A percentile compares a stretch with the other conserved stretches of the same genome.
Evolutionary conservation across 92 coral and sea anemone genomes (phyloP).

Genomic region (Bergia sp.): DNA sequence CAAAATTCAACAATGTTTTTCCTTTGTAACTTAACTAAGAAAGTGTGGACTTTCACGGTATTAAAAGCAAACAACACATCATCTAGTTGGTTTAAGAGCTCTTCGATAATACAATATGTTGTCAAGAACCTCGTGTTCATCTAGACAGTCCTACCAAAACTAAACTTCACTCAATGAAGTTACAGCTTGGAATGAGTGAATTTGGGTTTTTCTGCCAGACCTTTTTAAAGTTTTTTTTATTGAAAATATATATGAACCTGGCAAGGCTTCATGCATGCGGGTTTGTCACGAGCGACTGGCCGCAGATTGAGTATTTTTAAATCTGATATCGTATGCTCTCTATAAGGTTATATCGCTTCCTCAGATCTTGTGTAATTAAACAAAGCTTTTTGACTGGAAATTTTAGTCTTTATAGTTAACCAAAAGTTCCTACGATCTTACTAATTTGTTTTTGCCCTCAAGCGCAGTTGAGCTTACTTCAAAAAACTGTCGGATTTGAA

Average conservation of each 20-base stretch:
- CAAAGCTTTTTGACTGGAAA: background rate
- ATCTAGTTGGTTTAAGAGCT: background rate
- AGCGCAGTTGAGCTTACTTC: conserved; percentile 1
- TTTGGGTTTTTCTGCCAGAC: background rate
- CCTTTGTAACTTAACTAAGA: conserved; percentile 62
- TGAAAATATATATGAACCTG: background rate
- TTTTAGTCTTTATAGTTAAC: background rate
- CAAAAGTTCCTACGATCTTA: background rate
- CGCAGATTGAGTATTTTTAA: background rate
- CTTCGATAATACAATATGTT: background rate
- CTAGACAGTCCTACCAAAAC: background rate
- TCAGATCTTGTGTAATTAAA: background rate
- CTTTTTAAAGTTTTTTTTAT: background rate
- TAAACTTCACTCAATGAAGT: background rate
- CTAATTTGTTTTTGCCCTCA: conserved; percentile 32
- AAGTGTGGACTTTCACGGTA: conserved; percentile 46
- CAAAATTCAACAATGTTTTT: conserved; percentile 67
- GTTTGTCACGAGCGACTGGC: background rate
- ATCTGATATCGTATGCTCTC: background rate
- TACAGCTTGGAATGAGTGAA: conserved; percentile 21
- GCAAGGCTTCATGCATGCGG: background rate
- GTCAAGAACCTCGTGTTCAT: too few relatives aligned
- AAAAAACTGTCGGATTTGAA: background rate
- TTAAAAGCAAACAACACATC: conserved; percentile 27
- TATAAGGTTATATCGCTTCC: background rate